phyloP scores from a whole-genome alignment of 2,888 invertebrate species.

The Drosophila diplacantha region DNA sequence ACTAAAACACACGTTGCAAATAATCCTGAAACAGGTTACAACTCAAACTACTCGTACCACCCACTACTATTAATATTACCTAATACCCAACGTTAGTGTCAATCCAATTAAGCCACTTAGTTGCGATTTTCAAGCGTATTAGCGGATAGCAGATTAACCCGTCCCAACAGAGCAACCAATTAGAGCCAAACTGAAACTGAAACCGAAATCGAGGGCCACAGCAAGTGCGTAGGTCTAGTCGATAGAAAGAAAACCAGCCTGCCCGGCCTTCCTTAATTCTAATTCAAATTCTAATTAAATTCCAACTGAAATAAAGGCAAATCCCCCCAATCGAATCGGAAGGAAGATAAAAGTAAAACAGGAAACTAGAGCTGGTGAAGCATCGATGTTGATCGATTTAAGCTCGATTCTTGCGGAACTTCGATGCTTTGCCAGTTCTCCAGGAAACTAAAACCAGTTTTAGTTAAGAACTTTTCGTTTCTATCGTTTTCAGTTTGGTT shows the following conservation, averaged over 20 bases:
- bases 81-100: conserved; percentile 60
- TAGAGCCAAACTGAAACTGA: conserved; percentile 36
- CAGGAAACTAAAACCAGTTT: conserved; percentile 48
- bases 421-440: conserved; percentile 7
- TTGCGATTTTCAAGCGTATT: conserved; percentile 74
- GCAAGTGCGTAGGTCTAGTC: conserved; percentile 17
- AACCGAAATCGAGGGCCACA: conserved; percentile 21
- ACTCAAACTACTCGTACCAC: conserved; percentile 45
- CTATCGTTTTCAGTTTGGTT: conserved; percentile 54
- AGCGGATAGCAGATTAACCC: conserved; percentile 78
- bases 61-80: conserved; percentile 46
- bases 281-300: conserved; percentile 32
- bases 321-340: conserved; percentile 16
- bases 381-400: conserved; percentile 1
- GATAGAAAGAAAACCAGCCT: conserved; percentile 38
- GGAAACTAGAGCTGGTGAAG: conserved; percentile 23
- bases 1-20: conserved; percentile 65
- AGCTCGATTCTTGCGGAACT: conserved; percentile 3
- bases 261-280: conserved; percentile 42
- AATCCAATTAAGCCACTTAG: conserved; percentile 70
- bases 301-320: conserved; percentile 40
- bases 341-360: conserved; percentile 30
- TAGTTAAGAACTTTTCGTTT: conserved; percentile 47
- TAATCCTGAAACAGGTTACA: conserved; percentile 51
- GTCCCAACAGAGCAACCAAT: conserved; percentile 74